Conservation (phyloP, 2,888 invertebrate genomes). For the Papilio demoleus region DNA sequence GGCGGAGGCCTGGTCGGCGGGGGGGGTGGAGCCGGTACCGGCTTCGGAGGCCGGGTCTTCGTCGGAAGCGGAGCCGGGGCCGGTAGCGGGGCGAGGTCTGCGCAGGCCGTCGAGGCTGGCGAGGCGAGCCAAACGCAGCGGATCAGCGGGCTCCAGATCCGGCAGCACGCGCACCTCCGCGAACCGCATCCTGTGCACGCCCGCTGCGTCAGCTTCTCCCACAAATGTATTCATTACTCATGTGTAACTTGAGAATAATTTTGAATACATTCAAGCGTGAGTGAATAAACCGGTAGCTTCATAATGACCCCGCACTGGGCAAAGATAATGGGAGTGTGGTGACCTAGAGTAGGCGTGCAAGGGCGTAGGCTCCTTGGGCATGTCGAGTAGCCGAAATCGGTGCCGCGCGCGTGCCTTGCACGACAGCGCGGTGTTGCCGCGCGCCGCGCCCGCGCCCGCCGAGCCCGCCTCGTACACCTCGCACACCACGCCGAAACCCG, state of each 20-base stretch:
- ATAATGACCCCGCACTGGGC: too few species aligned
- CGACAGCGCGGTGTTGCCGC: conserved; percentile 46
- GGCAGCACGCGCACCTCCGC: conserved; percentile 66
- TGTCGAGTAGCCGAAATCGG: conserved; percentile 60
- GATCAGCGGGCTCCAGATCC: conserved; percentile 57
- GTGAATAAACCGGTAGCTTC: too few species aligned
- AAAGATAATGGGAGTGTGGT: not conserved
- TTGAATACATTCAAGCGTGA: too few species aligned
- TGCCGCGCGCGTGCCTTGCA: conserved; percentile 74
- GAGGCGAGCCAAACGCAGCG: conserved; percentile 61
- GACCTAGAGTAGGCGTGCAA: conserved; percentile 54
- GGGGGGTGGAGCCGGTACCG: too few species aligned
- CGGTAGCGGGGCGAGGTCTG: conserved; percentile 24
- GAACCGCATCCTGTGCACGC: conserved; percentile 54
- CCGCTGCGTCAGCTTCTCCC: too few species aligned
- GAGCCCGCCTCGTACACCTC: conserved; percentile 69
- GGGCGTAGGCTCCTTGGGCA: conserved; percentile 51
- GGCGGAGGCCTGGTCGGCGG: too few species aligned
- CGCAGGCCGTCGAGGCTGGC: conserved; percentile 59
- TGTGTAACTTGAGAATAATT: too few species aligned
- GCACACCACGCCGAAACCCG: conserved; percentile 77
- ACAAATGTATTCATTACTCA: too few species aligned
- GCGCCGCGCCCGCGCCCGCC: conserved; percentile 47
- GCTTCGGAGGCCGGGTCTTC: too few species aligned
- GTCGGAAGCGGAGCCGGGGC: too few species aligned